These are phyloP conservation scores for Paralichthys olivaceus DNA, from an alignment of 2,113 vertebrate genomes.

Conservation along the genomic window DNA sequence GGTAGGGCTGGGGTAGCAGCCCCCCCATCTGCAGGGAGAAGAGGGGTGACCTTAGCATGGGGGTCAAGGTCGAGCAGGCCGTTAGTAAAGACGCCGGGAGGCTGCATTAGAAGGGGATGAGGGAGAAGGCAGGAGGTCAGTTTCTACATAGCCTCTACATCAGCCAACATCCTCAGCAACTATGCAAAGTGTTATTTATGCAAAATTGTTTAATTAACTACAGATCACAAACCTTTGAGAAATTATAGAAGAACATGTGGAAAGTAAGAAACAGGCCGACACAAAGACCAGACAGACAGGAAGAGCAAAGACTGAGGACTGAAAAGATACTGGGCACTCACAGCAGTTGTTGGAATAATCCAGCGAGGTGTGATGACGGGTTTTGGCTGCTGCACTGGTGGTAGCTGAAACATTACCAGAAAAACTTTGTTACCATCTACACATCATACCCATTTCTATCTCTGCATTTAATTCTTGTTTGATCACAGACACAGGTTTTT, in stretches of 20 bases:
- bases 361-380: conserved; percentile 88
- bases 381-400: conserved; percentile 83
- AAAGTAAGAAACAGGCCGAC: neutral
- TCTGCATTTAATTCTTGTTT: too few species aligned
- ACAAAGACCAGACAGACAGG: neutral
- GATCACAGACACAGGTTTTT: too few species aligned
- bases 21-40: conserved; percentile 71
- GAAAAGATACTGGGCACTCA: conserved; percentile 60
- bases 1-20: conserved; percentile 59
- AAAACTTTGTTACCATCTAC: neutral
- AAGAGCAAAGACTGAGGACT: neutral
- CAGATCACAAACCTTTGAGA: neutral
- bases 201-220: too few species aligned
- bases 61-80: conserved; percentile 85
- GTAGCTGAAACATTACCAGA: conserved; percentile 53
- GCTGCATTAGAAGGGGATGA: conserved; percentile 76
- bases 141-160: conserved; percentile 30
- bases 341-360: conserved; percentile 89
- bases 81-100: conserved; percentile 81
- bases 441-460: too few species aligned
- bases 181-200: neutral
- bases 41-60: conserved; percentile 75
- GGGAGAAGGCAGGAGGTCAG: conserved; percentile 39
- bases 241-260: neutral
- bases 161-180: conserved; percentile 10